Evolutionary conservation across 2,888 invertebrate genomes (phyloP), one percentile per base, ranked within the genome.

Genomic region (Clivina fossor): DNA sequence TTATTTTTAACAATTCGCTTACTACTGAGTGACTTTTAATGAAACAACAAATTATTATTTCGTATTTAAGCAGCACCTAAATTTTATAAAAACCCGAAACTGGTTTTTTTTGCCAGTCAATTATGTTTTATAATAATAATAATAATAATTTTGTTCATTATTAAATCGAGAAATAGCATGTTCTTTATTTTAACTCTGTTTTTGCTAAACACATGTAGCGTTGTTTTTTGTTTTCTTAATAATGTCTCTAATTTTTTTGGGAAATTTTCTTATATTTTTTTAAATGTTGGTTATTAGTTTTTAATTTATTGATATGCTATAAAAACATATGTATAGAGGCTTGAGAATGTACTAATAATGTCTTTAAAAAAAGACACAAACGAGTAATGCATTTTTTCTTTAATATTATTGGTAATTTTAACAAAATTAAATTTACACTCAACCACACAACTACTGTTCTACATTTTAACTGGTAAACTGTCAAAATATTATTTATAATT

Each of bases 261-360:
- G 30, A 3, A 3, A 11, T 30, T 30, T 30, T 26, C 8, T 7
- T 26, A 26, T 3, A 30, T 11, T 30, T 30, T 30, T 4, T 9
- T 30, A 11, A 30, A 30, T 30, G 30, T 30, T 30, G 30, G 30
- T 30, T 11, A 30, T 30, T 43, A 38, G 58, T 41, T 55, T 56
- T 60, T n/a, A n/a, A n/a, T n/a, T n/a, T 66, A 66, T 62, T 72
- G 71, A 71, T 72, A 71, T 71, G 71, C 70, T 71, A 69, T 68
- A 62, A 65, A 68, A 68, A 70, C 66, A 70, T 71, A 69, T 65
- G 64, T 66, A 64, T 59, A 54, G 58, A 61, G 56, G 59, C 59
- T 44, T 43, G 56, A 49, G 56, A 55, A 58, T 58, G 43, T 40
- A 43, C 30, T 56, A 41, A 49, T 41, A n/a, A 16, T 30, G 24